Conservation (phyloP, 2,113 vertebrate species). For the Prolemur simus region DNA sequence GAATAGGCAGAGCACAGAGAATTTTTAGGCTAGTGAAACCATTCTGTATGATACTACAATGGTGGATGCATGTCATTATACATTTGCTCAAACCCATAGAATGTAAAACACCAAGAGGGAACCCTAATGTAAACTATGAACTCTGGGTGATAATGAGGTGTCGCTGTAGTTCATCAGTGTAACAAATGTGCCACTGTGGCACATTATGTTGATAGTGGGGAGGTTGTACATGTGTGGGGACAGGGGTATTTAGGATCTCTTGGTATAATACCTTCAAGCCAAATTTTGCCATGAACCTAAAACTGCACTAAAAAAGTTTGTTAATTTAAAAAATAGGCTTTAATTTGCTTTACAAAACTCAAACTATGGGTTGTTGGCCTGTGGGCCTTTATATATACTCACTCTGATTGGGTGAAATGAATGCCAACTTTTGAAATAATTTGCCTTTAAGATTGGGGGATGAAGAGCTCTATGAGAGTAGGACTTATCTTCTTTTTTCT, state of each 20-base stretch:
- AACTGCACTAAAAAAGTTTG: background rate
- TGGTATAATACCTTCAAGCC: background rate
- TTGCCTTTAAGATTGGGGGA: background rate
- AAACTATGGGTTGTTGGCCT: background rate
- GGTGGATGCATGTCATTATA: background rate
- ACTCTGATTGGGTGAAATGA: background rate
- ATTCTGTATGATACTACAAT: background rate
- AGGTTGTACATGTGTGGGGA: background rate
- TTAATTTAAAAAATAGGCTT: background rate
- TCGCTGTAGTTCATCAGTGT: background rate
- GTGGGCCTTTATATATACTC: background rate
- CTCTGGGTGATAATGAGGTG: background rate
- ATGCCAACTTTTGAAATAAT: background rate
- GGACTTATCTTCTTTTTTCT: background rate
- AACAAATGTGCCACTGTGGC: background rate
- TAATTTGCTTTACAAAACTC: background rate
- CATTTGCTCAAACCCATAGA: background rate
- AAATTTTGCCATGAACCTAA: background rate
- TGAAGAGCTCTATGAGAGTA: background rate
- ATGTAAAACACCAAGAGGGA: background rate
- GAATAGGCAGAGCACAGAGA: background rate
- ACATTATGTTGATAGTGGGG: too few relatives aligned
- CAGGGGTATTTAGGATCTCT: background rate
- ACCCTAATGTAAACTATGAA: background rate
- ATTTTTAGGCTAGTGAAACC: background rate